Base-by-base conservation (phyloP, 2,888 invertebrate species). In the Patella ulyssiponensis region DNA sequence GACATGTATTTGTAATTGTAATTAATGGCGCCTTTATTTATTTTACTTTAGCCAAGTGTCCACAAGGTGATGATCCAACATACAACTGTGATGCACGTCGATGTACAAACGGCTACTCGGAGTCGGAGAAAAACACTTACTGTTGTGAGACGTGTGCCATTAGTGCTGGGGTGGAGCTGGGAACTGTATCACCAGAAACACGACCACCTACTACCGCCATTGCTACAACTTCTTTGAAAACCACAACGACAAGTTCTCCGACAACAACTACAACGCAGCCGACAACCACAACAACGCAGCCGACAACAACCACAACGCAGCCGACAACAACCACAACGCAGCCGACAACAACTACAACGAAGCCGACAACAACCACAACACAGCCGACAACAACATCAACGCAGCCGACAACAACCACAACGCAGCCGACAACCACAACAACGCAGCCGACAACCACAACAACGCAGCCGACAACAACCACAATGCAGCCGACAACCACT, bases 81-180 rank as follows among this genome's bases (percentile, higher is more conserved):
- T 77, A 77, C 64, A 17, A 75, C 64, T 79, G 79, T 20, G 27
- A 14, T n/a, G 12, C 17, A 5, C 73, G 72, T 4, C 73, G 75
- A 70, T 79, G 79, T 51, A 74, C 69, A 17, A 23, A 64, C 14
- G 64, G 64, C 23, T 64, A 64, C 23, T 64, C 64, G 11, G 14
- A 64, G 14, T 23, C 20, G 11, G n/a, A 70, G 20, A 20, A 27
- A 51, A 72, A 75, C 23, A 75, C 54, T 5, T 72, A 52, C 33
- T 79, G 79, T 51, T 79, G 79, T 20, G 56, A 70, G n/a, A 77
- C 77, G 54, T 79, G 79, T 71, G 77, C 73, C 53, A 54, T 33
- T 52, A 64, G 71, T 17, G 23, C 33, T 64, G 77, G 77, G 12
- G 7, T 44, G 1, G 44, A 44, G 44, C 9, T 44, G 44, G 58